Evolutionary conservation across 2,797 vertebrate species (phyloP).

Genomic region (Remorina albescens): DNA sequence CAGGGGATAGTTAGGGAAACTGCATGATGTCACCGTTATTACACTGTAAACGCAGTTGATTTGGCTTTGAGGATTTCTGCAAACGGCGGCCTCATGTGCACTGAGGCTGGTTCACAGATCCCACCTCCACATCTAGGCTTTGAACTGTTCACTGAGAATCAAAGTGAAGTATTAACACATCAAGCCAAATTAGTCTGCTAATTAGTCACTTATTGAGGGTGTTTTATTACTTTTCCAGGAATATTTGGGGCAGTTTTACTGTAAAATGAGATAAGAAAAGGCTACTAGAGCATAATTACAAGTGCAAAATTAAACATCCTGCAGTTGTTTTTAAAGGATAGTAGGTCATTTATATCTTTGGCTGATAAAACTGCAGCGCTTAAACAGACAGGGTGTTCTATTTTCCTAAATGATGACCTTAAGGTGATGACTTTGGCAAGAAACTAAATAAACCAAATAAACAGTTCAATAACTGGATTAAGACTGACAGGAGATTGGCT

Average conservation of each 20-base stretch:
- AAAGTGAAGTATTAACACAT: conserved; percentile 52
- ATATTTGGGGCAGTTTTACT: conserved; percentile 40
- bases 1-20: conserved; percentile 66
- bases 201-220: conserved; percentile 38
- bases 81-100: conserved; percentile 44
- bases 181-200: conserved; percentile 36
- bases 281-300: conserved; percentile 39
- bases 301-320: conserved; percentile 40
- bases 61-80: conserved; percentile 69
- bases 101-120: conserved; percentile 37
- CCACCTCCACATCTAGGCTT: conserved; percentile 44
- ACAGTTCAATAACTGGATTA: conserved; percentile 70
- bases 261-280: conserved; percentile 18
- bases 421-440: conserved; percentile 54
- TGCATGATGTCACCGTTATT: conserved; percentile 79
- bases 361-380: conserved; percentile 9
- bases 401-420: conserved; percentile 43
- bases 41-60: conserved; percentile 66
- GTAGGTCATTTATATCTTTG: conserved; percentile 23
- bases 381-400: background rate
- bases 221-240: conserved; percentile 38
- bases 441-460: conserved; percentile 61
- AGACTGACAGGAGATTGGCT: conserved; percentile 62
- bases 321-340: conserved; percentile 36
- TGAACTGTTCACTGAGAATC: conserved; percentile 36